phyloP scores from a whole-genome alignment of 1,140 invertebrate genomes.

The Conus ventricosus region DNA sequence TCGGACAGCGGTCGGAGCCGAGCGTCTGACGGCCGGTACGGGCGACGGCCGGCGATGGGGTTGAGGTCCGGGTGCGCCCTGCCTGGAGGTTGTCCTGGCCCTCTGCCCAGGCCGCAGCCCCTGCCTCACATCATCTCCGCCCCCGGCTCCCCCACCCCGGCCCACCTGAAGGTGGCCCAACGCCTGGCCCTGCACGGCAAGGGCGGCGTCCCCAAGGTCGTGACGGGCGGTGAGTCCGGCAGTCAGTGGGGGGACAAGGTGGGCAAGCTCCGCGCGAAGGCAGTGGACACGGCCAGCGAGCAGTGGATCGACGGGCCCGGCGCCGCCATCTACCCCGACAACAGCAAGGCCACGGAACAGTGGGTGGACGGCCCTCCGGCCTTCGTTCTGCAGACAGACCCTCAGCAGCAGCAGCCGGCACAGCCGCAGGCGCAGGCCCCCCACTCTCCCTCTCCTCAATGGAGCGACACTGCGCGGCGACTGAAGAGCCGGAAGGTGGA shows the following conservation, averaged over 20 bases:
- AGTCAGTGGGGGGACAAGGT: constrained; percentile 43
- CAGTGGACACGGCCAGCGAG: constrained; percentile 80
- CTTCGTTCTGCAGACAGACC: constrained; percentile 58
- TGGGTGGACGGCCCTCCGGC: constrained; percentile 73
- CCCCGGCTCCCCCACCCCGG: constrained; percentile 42
- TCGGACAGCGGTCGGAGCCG: constrained; percentile 68
- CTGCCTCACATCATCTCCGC: constrained; percentile 37
- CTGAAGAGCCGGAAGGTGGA: constrained; percentile 76
- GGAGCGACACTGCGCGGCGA: constrained; percentile 28
- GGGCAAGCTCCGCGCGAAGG: constrained; percentile 39
- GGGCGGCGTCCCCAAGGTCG: not conserved
- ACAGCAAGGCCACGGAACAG: constrained; percentile 56
- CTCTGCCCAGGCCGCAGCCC: not conserved
- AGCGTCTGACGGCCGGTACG: constrained; percentile 47
- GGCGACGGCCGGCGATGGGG: not conserved
- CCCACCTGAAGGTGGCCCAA: constrained; percentile 38
- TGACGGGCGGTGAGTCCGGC: not conserved
- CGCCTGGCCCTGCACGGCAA: constrained; percentile 27
- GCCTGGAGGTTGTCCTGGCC: not conserved
- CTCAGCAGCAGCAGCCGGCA: not conserved
- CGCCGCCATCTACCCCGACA: constrained; percentile 63
- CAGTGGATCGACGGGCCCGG: constrained; percentile 96
- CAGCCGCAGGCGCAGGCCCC: constrained; percentile 31
- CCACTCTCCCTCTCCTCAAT: constrained; percentile 7
- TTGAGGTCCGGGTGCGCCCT: not conserved